Conservation (phyloP, 1,140 invertebrate species). For the Stratiolaelaps scimitus region DNA sequence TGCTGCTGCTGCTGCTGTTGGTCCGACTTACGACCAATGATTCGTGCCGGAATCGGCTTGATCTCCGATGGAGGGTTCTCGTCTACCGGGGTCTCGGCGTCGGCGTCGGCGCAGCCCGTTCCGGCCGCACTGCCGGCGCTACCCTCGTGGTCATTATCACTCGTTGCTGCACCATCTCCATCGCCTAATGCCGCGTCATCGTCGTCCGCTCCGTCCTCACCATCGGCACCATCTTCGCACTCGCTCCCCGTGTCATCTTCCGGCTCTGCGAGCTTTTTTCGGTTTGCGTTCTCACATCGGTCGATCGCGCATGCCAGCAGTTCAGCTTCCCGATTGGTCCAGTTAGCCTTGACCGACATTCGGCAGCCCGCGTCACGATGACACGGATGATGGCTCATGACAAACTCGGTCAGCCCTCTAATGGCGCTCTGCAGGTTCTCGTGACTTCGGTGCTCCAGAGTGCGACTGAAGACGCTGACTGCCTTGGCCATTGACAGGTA, state of each 20-base stretch:
- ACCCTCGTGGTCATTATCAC: neutral
- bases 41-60: constrained; percentile 10
- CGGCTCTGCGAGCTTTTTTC: constrained; percentile 5
- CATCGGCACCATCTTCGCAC: neutral
- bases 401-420: constrained; percentile 36
- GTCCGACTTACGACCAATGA: constrained; percentile 12
- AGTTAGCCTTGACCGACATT: constrained; percentile 31
- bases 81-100: neutral
- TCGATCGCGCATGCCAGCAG: constrained; percentile 37
- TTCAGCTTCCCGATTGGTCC: constrained; percentile 35
- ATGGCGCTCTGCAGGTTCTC: constrained; percentile 34
- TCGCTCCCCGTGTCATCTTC: constrained; percentile 13
- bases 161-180: too few species aligned
- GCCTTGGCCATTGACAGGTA: constrained; percentile 37
- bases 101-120: neutral
- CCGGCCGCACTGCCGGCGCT: constrained; percentile 10
- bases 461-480: constrained; percentile 29
- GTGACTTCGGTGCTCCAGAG: constrained; percentile 32
- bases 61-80: constrained; percentile 16
- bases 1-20: too few species aligned
- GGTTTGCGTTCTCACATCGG: constrained; percentile 35
- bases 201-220: too few species aligned
- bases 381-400: constrained; percentile 35
- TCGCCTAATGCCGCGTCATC: too few species aligned
- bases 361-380: constrained; percentile 35